phyloP scores from a whole-genome alignment of 2,888 invertebrate genomes.

The Drosophila niveifrons region DNA sequence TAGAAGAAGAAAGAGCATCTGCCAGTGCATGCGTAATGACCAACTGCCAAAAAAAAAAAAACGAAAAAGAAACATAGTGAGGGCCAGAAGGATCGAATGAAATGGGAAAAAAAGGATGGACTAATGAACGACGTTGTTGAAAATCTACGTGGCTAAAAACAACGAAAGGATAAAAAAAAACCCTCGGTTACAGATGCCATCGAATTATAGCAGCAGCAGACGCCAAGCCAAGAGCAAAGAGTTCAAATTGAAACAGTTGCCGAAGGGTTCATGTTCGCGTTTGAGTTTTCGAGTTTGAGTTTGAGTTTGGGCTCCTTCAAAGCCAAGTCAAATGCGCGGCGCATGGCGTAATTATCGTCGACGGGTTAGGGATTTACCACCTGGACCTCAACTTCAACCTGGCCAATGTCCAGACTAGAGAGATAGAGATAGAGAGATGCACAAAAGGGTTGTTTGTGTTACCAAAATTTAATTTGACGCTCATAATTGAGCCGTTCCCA shows the following conservation, averaged over 20 bases:
- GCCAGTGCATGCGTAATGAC: constrained; percentile 82
- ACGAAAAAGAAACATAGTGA: constrained; percentile 32
- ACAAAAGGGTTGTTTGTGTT: constrained; percentile 58
- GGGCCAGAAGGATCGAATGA: constrained; percentile 40
- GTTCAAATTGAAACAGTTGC: constrained; percentile 73
- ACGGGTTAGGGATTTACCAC: constrained; percentile 78
- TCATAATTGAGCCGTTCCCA: constrained; percentile 67
- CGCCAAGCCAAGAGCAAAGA: constrained; percentile 57
- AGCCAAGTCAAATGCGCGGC: constrained; percentile 62
- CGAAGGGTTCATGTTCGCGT: constrained; percentile 62
- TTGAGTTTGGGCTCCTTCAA: constrained; percentile 23
- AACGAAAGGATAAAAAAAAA: constrained; percentile 42
- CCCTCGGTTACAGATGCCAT: constrained; percentile 73
- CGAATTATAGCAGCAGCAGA: constrained; percentile 66
- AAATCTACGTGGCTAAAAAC: constrained; percentile 72
- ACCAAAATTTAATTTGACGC: constrained; percentile 67
- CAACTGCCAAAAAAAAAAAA: constrained; percentile 78
- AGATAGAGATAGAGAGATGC: constrained; percentile 27
- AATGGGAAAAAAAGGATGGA: constrained; percentile 51
- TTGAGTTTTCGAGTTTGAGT: constrained; percentile 17
- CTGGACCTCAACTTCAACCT: constrained; percentile 64
- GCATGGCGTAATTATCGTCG: constrained; percentile 74
- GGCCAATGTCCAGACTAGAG: constrained; percentile 33
- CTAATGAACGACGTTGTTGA: constrained; percentile 77
- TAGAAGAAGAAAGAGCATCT: constrained; percentile 72